A percentile compares a stretch with the other conserved stretches of the same genome.
Conservation (phyloP, 2,888 invertebrate genomes). For the Euproctis similis region DNA sequence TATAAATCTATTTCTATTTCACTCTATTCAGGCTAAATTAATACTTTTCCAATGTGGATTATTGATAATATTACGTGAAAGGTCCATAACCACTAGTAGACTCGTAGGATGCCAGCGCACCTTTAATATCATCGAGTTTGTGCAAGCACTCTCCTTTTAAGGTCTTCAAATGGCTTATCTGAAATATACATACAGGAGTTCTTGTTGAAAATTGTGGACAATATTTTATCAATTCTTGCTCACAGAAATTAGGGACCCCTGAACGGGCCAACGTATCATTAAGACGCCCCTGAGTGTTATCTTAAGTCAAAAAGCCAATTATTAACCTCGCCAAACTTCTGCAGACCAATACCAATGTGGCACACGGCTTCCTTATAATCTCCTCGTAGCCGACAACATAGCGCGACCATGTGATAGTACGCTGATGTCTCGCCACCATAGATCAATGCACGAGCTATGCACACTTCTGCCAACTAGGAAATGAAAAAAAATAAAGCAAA, state of each 20-base stretch:
- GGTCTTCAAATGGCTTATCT: conserved; percentile 47
- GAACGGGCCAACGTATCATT: no score
- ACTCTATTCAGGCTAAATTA: no score
- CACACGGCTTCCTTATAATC: conserved; percentile 46
- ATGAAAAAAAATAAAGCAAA: no score
- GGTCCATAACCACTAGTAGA: conserved; percentile 32
- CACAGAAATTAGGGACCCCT: no score
- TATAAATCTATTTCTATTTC: no score
- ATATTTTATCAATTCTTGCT: no score
- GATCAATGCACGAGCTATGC: conserved; percentile 40
- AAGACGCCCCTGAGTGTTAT: no score
- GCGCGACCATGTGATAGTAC: conserved; percentile 48
- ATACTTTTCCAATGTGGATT: no score
- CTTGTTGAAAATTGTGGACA: no score
- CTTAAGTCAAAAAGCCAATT: no score
- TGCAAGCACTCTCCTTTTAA: conserved; percentile 56
- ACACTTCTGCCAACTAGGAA: conserved; percentile 52
- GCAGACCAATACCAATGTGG: conserved; percentile 35
- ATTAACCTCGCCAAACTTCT: conserved; percentile 50
- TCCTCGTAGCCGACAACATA: conserved; percentile 50
- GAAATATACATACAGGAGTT: conserved; percentile 1
- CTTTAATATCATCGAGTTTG: conserved; percentile 29
- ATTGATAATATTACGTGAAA: conserved; percentile 48
- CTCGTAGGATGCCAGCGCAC: conserved; percentile 34
- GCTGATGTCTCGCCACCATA: conserved; percentile 40